Conservation (phyloP, 2,797 vertebrate genomes). For the Allochrocebus solatus region DNA sequence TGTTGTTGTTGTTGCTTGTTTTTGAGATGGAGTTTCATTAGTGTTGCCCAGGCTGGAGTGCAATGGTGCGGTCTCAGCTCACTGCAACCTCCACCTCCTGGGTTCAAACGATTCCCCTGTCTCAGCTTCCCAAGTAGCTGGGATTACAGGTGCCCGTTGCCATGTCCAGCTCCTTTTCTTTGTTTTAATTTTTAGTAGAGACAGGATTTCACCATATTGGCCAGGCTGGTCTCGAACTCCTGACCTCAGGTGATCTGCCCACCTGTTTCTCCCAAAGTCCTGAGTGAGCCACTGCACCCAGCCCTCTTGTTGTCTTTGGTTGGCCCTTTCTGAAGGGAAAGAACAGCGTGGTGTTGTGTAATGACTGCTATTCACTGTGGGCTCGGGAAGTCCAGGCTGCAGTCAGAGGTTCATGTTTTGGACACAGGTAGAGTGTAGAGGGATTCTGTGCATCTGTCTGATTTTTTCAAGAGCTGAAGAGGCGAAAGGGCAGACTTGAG, state of each 20-base stretch:
- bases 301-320: neutral
- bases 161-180: no score
- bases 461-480: neutral
- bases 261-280: neutral
- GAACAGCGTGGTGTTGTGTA: accelerated
- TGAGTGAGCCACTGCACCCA: neutral
- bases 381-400: neutral
- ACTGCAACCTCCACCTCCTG: neutral
- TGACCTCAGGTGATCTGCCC: neutral
- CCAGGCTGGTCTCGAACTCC: neutral
- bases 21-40: neutral
- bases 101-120: neutral
- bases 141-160: no score
- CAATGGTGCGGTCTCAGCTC: neutral
- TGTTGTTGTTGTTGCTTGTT: no score
- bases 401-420: neutral
- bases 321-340: neutral
- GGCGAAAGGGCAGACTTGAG: neutral
- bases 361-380: accelerated
- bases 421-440: neutral
- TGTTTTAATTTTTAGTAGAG: neutral
- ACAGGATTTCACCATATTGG: neutral
- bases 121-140: neutral
- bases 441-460: neutral
- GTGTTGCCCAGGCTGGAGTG: neutral